Conservation (phyloP, 2,888 invertebrate species). For the Acronicta leporina region DNA sequence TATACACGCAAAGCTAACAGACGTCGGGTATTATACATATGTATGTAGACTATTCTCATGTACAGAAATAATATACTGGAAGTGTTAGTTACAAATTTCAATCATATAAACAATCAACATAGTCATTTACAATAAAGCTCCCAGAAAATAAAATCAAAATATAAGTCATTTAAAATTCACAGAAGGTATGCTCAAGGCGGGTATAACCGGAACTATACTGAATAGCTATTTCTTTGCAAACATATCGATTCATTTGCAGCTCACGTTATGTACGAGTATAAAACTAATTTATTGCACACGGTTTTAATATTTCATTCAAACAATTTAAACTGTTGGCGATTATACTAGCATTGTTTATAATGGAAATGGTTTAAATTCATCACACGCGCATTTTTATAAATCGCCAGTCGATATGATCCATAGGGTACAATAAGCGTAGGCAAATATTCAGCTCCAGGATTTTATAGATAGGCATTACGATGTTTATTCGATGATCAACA, state of each 20-base stretch:
- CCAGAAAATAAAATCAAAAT: slow-evolving; percentile 13
- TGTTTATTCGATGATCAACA: slow-evolving; percentile 5
- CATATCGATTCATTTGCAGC: slow-evolving; percentile 41
- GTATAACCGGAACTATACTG: slow-evolving; percentile 57
- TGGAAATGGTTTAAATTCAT: slow-evolving; percentile 14
- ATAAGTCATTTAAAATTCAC: slow-evolving; percentile 49
- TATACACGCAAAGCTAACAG: slow-evolving; percentile 64
- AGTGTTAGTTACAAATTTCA: slow-evolving; percentile 15
- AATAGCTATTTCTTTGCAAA: slow-evolving; percentile 47
- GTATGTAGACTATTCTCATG: slow-evolving; percentile 51
- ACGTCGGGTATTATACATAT: slow-evolving; percentile 54
- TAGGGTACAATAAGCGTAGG: background rate
- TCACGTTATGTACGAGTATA: slow-evolving; percentile 48
- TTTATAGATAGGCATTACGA: background rate
- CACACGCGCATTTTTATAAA: slow-evolving; percentile 9
- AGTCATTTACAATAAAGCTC: slow-evolving; percentile 23
- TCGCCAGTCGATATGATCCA: slow-evolving; percentile 1
- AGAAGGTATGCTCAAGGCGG: slow-evolving; percentile 50
- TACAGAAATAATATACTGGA: slow-evolving; percentile 29
- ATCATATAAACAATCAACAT: background rate
- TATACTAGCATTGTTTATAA: slow-evolving; percentile 23
- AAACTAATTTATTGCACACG: slow-evolving; percentile 48
- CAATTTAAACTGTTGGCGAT: slow-evolving; percentile 44
- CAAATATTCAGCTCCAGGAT: no score
- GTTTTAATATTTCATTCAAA: slow-evolving; percentile 49